Evolutionary conservation across 2,113 vertebrate species (phyloP).

Genomic region (Penelope pileata): DNA sequence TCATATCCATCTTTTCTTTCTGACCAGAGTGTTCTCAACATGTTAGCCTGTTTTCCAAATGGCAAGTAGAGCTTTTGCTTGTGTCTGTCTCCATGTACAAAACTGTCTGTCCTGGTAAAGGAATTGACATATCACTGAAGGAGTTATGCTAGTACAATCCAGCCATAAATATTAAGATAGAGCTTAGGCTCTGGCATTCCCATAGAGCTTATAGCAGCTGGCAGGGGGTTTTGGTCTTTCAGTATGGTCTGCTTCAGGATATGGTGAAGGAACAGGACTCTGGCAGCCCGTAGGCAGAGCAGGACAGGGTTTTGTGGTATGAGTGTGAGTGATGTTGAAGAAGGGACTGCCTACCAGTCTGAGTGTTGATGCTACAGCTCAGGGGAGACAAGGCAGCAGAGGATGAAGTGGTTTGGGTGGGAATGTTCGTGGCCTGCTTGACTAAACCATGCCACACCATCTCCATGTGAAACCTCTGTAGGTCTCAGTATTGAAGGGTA

Average conservation of each 20-base stretch:
- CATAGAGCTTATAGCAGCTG: neutral
- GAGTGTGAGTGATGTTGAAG: neutral
- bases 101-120: neutral
- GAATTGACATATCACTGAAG: neutral
- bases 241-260: neutral
- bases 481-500: accelerated
- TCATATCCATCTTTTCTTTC: neutral
- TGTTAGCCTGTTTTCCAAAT: neutral
- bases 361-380: neutral
- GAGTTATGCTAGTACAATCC: neutral
- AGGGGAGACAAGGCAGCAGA: neutral
- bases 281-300: neutral
- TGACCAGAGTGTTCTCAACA: neutral
- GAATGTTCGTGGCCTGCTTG: neutral
- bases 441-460: neutral
- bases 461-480: neutral
- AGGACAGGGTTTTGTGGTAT: neutral
- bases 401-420: neutral
- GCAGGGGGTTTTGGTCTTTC: neutral
- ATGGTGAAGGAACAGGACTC: accelerated
- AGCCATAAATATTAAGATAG: neutral
- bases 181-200: neutral
- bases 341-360: neutral
- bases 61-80: neutral
- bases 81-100: neutral